Base-by-base conservation (phyloP, 2,888 invertebrate species). In the Ochlodes sylvanus region DNA sequence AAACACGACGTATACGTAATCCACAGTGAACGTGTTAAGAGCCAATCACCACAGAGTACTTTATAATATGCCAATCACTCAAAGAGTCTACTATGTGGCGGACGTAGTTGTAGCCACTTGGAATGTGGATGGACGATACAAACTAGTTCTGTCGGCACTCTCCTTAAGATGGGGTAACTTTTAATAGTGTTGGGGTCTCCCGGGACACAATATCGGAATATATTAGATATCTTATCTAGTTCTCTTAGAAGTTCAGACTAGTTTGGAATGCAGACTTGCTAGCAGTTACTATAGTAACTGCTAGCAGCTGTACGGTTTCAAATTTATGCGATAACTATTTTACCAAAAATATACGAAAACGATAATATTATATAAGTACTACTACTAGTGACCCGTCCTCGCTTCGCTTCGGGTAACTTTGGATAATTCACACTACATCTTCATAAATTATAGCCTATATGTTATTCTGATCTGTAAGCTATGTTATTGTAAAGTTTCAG, bases 101-200 rank as follows among this genome's bases (percentile, higher is more conserved):
- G 19, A 38, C 7, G 38, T 38, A 38, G 38, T 60, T 54, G 60
- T 60, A 58, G 58, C 66, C 60, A 66, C 66, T 66, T 66, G 60
- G 60, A 52, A 54, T 60, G 60, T 54, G 58, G 60, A 66, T 54
- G 64, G 58, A 66, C 44, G 72, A 86, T 82, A 82, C 80, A 86
- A 87, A 90, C 89, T 86, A 84, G 84, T 86, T 84, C 82, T 79
- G 87, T 85, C 84, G 79, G 77, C 75, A 81, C 82, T 67, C 54
- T 83, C 80, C 80, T 76, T 71, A 77, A 87, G 86, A 88, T 86
- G 79, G 84, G 65, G 64, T 77, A 92, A 92, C 87, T 92, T 91
- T 91, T 91, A 92, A 91, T 91, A 90, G 92, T 83, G 87, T 90
- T 86, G 85, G 76, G 76, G 77, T 76, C 76, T 72, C 73, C 70